These are phyloP conservation scores for Sinopyrophorus schimmeli DNA, from an alignment of 2,888 invertebrate species.

Conservation along the genomic window DNA sequence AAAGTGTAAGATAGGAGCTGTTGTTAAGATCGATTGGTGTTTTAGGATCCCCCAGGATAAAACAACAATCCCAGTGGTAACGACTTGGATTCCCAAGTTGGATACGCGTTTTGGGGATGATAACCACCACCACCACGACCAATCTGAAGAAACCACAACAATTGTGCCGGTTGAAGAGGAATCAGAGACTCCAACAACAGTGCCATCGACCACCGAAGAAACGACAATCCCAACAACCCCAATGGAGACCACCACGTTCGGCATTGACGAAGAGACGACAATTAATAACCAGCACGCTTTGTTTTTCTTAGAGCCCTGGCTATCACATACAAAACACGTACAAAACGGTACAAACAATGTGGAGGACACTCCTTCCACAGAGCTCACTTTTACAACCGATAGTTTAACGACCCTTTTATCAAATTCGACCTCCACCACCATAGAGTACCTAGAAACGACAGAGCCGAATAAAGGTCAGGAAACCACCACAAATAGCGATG, in stretches of 20 bases:
- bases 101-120: too few relatives aligned
- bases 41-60: too few relatives aligned
- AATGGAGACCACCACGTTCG: conserved; percentile 20
- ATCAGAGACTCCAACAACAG: conserved; percentile 11
- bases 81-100: too few relatives aligned
- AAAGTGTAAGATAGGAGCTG: too few relatives aligned
- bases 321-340: conserved; percentile 28
- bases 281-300: conserved; percentile 38
- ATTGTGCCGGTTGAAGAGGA: conserved; percentile 5
- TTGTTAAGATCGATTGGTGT: too few relatives aligned
- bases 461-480: neutral
- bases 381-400: conserved; percentile 16
- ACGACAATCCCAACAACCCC: conserved; percentile 15
- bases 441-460: conserved; percentile 1
- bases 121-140: too few relatives aligned
- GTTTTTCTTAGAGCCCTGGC: conserved; percentile 36
- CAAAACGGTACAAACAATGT: conserved; percentile 29
- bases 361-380: conserved; percentile 22
- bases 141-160: conserved; percentile 13
- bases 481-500: conserved; percentile 10
- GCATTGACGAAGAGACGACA: conserved; percentile 23
- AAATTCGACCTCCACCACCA: conserved; percentile 18
- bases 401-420: conserved; percentile 26
- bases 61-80: too few relatives aligned
- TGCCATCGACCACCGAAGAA: conserved; percentile 15